Evolutionary conservation across 1,140 invertebrate species (phyloP), one percentile per base, ranked within the genome.

Genomic region (Dendrolimus punctatus): DNA sequence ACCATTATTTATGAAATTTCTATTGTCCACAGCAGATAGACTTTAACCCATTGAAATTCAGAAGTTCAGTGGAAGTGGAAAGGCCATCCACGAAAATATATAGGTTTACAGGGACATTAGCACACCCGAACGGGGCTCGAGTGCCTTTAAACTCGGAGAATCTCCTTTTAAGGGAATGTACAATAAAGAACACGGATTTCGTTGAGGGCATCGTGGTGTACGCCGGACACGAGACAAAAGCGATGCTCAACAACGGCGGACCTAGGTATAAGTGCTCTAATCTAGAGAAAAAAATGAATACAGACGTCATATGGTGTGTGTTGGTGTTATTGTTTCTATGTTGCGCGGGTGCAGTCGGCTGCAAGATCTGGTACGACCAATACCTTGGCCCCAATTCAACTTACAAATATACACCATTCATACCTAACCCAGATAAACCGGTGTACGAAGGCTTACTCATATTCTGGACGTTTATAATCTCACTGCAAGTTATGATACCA

Each of bases 141-240:
- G 93, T 98, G 55, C 92, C 95, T 10, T 91, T 99, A 44, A 93
- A 91, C 55, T 98, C 96, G 58, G 96, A 98, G 66, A 98, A 99
- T 90, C 90, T 99, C 58, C 87, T 99, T 55, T 89, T 99, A 41
- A 89, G 98, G 72, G 98, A 98, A 71, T 99, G 97, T 87, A 90
- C 96, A 58, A 89, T 99, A 43, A 97, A 98, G 83, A 99, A 99
- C 79, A 90, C 90, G 37, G 89, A 90, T 60, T 99, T 92, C 81
- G 91, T 99, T 42, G 98, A 99, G 80, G 98, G 98, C 54, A 94
- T 99, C 68, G 97, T 99, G 42, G 94, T 99, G 39, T 99, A 99
- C 90, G 96, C 98, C 56, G 95, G 97, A 62, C 96, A 97, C 84
- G 97, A 99, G 89, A 98, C 97, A 2, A 99, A 99, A 88, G 96